A percentile compares a stretch with the other conserved stretches of the same genome.
Conservation (phyloP, 2,113 vertebrate species). For the Corythornis vintsioides region DNA sequence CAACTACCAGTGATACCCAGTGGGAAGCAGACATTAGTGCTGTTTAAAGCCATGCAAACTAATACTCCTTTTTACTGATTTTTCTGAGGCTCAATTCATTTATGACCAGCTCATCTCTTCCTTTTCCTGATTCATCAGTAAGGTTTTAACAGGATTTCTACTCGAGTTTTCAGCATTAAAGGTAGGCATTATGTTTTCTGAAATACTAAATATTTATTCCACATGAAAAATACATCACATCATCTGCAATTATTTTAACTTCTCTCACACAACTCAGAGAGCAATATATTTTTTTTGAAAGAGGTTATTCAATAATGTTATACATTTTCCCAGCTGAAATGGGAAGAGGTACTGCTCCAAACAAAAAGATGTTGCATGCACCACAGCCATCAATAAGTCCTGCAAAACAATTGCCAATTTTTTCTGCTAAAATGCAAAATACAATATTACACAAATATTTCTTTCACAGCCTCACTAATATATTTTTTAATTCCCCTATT, state of each 20-base stretch:
- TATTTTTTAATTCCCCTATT: not conserved
- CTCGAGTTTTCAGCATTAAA: not conserved
- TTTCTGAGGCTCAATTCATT: not conserved
- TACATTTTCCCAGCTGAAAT: not conserved
- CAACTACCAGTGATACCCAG: not conserved
- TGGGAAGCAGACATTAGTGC: not conserved
- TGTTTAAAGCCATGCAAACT: not conserved
- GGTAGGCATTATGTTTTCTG: not conserved
- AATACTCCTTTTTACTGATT: not conserved
- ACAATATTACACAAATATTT: not conserved
- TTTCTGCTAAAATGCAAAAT: not conserved
- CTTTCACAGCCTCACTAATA: not conserved
- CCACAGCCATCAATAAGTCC: not conserved
- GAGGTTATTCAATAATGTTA: not conserved
- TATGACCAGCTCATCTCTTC: not conserved
- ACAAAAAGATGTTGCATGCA: not conserved
- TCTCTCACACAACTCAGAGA: not conserved
- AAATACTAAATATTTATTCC: not conserved
- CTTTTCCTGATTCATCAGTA: not conserved
- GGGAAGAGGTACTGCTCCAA: not conserved
- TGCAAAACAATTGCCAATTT: not conserved
- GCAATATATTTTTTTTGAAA: not conserved
- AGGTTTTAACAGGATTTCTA: not conserved
- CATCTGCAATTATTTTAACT: not conserved
- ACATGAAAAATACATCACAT: not conserved